Evolutionary conservation across 2,113 vertebrate species (phyloP).

Genomic region (Hemichromis elongatus): DNA sequence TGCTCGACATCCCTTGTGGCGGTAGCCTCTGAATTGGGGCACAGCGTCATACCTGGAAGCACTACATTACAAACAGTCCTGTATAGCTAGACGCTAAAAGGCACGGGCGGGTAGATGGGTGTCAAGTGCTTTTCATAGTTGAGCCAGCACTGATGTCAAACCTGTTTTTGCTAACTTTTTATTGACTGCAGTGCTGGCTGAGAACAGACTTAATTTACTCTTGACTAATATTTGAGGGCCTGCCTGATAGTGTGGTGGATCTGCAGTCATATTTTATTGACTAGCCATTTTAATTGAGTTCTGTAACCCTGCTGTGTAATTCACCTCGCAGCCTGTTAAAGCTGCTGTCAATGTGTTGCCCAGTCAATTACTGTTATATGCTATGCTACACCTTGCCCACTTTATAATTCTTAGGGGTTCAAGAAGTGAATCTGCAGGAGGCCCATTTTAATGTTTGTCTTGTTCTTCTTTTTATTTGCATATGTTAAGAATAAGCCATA

Average conservation of each 20-base stretch:
- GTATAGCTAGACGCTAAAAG: neutral
- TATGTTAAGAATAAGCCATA: neutral
- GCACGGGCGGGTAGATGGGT: neutral
- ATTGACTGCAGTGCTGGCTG: neutral
- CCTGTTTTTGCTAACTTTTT: neutral
- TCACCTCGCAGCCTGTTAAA: neutral
- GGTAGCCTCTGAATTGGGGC: neutral
- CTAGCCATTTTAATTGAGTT: neutral
- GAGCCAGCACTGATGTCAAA: neutral
- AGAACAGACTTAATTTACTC: neutral
- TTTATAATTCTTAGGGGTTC: neutral
- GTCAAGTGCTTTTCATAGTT: constrained; percentile 14
- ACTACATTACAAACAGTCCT: neutral
- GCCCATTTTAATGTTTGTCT: neutral
- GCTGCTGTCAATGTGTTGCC: neutral
- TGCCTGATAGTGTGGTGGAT: neutral
- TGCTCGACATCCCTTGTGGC: neutral
- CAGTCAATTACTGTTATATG: neutral
- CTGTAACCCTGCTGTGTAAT: neutral
- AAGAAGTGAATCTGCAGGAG: neutral
- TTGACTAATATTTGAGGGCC: neutral
- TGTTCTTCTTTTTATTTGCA: neutral
- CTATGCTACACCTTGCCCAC: neutral
- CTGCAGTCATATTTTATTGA: neutral
- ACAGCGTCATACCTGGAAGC: neutral